Evolutionary conservation across 1,140 invertebrate species (phyloP), one percentile per base, ranked within the genome.

Genomic region (Drosophila jambulina): DNA sequence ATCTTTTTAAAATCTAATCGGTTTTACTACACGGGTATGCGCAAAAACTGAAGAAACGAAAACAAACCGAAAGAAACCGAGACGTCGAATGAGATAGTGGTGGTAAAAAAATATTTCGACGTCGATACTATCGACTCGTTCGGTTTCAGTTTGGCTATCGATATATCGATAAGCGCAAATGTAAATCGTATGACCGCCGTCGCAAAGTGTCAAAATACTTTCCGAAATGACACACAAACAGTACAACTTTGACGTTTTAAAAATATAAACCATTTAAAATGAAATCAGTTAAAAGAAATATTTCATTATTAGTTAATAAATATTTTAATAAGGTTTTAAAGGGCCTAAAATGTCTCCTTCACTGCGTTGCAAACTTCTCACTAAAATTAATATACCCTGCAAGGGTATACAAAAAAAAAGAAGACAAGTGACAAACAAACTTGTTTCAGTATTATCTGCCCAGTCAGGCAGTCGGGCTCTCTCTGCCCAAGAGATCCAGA

Each of bases 11-110:
- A 60, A 38, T 36, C 40, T 17, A 34, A 29, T 60, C 56, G 13
- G 48, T 59, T 21, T 29, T 27, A 51, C 23, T 49, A 58, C 38
- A 34, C 61, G n/a, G 25, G 25, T 29, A 63, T 32, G 56, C 45
- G 56, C 29, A 34, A 34, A 56, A 75, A 75, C 49, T 43, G 40
- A 72, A 21, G 38, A 65, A 75, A 77, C 45, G 40, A 75, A 75
- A 76, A 75, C 61, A 76, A 75, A 75, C 70, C 60, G 65, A 69
- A 63, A 48, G 29, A 68, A 64, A 71, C 63, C 21, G 42, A 43
- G 10, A 43, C 19, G 38, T 40, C 40, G 40, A 43, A 43, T 38
- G 36, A 40, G 19, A 19, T 40, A 23, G 43, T 21, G 43, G 12
- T 45, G 43, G 43, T 7, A 17, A 23, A 12, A 23, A 23, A 17